A percentile compares a stretch with the other conserved stretches of the same genome.
phyloP scores from a whole-genome alignment of 2,888 invertebrate genomes.

The Hofmannophila pseudospretella region DNA sequence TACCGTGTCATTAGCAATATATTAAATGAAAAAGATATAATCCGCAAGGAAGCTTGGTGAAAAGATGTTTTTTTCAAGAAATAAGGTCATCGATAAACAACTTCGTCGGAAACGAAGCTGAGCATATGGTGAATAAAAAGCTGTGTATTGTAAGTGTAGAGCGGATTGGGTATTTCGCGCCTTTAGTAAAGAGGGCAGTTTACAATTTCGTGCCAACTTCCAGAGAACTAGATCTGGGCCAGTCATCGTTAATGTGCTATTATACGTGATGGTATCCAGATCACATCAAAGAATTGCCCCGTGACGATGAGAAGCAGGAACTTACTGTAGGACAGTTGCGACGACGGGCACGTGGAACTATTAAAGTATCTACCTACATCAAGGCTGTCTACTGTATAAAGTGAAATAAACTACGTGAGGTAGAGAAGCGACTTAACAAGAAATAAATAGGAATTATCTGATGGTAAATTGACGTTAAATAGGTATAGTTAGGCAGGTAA shows the following conservation, averaged over 20 bases:
- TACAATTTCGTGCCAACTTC: constrained; percentile 74
- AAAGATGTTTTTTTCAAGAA: constrained; percentile 11
- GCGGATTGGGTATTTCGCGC: constrained; percentile 52
- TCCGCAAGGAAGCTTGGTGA: background rate
- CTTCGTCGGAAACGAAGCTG: background rate
- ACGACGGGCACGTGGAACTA: constrained; percentile 1
- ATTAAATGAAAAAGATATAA: constrained; percentile 8
- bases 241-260: constrained; percentile 65
- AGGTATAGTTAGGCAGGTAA: no score
- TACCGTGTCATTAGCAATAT: constrained; percentile 9
- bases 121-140: constrained; percentile 21
- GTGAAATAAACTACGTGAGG: no score
- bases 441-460: no score
- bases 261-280: constrained; percentile 68
- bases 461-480: no score
- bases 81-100: constrained; percentile 7
- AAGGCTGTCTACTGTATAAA: no score
- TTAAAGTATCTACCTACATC: background rate
- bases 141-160: constrained; percentile 22
- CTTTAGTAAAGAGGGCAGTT: constrained; percentile 73
- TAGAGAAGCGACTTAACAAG: no score
- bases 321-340: constrained; percentile 29
- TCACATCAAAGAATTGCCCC: constrained; percentile 62
- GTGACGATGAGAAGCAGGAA: constrained; percentile 42
- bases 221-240: constrained; percentile 67